phyloP scores from a whole-genome alignment of 2,113 vertebrate genomes.

The human region GRCh38 chr15:81854001-81854500 shows the following conservation, averaged over 20 bases:
- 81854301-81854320: neutral
- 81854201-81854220: neutral
- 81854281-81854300: accelerated
- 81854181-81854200: neutral
- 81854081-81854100: neutral
- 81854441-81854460: accelerated
- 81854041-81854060: neutral
- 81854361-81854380: accelerated
- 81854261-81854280: neutral
- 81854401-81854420: neutral
- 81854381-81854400: neutral
- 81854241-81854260: neutral
- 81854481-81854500: neutral
- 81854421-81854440: too few relatives aligned
- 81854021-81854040: neutral
- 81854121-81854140: neutral
- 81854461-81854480: neutral
- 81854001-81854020: neutral
- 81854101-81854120: neutral
- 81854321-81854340: too few relatives aligned
- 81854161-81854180: neutral
- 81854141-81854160: neutral
- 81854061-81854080: neutral
- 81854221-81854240: neutral
- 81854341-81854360: neutral